phyloP scores from a whole-genome alignment of 2,888 invertebrate genomes.

The Parapristionchus giblindavisi region DNA sequence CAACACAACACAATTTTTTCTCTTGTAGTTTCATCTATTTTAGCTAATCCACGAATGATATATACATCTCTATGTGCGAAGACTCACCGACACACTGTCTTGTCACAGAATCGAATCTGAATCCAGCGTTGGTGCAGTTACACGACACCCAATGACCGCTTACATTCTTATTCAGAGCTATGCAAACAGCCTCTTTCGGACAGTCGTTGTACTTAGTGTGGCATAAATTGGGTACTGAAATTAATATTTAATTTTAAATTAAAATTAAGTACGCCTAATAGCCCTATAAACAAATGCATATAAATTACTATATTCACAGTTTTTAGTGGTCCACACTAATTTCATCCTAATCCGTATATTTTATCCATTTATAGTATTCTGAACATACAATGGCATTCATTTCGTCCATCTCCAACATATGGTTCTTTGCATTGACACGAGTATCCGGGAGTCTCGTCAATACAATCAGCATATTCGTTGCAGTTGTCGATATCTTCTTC shows the following conservation, averaged over 20 bases:
- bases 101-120: conserved; percentile 24
- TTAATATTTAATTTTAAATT: neutral
- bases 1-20: neutral
- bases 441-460: conserved; percentile 82
- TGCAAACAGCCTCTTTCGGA: conserved; percentile 10
- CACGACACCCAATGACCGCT: conserved; percentile 30
- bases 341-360: no score
- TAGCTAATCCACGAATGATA: no score
- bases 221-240: conserved; percentile 29
- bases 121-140: conserved; percentile 15
- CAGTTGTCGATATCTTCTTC: conserved; percentile 75
- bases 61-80: neutral
- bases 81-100: conserved; percentile 20
- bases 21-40: no score
- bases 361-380: no score
- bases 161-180: neutral
- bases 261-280: neutral
- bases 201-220: conserved; percentile 24
- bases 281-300: neutral
- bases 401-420: conserved; percentile 53
- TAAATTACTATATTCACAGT: no score
- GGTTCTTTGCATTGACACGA: conserved; percentile 50
- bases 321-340: no score
- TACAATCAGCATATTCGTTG: conserved; percentile 83
- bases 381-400: conserved; percentile 47